phyloP scores from a whole-genome alignment of 1,140 invertebrate species.

The Drosophila lini region DNA sequence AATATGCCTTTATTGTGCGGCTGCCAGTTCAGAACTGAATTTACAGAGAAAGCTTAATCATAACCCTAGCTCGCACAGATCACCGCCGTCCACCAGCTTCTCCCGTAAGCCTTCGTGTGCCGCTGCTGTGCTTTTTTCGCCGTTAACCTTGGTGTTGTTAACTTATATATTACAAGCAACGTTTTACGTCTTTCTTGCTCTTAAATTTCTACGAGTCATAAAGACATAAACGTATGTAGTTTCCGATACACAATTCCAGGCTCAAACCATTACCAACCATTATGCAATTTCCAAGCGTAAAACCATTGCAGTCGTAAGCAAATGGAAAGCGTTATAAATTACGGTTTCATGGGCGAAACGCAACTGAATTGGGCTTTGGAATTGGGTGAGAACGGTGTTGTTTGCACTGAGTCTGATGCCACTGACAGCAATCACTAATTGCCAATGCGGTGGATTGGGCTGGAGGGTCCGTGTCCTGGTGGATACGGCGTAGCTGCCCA shows the following conservation, averaged over 20 bases:
- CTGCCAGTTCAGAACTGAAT: no score
- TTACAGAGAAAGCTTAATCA: no score
- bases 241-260: neutral
- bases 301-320: conserved; percentile 39
- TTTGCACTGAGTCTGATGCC: conserved; percentile 45
- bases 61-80: no score
- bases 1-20: no score
- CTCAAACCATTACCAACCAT: neutral
- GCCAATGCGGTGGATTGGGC: conserved; percentile 41
- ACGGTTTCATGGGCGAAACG: conserved; percentile 33
- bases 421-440: conserved; percentile 64
- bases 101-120: no score
- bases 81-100: no score
- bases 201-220: neutral
- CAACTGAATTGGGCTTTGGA: conserved; percentile 35
- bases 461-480: conserved; percentile 1
- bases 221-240: neutral
- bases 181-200: neutral
- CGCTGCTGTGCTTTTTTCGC: no score
- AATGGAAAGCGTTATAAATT: conserved; percentile 51
- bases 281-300: conserved; percentile 32
- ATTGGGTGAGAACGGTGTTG: conserved; percentile 41
- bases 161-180: neutral
- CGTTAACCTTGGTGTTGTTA: no score
- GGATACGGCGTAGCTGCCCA: neutral